Conservation (phyloP, 2,113 vertebrate species). For the Oryzias curvinotus region DNA sequence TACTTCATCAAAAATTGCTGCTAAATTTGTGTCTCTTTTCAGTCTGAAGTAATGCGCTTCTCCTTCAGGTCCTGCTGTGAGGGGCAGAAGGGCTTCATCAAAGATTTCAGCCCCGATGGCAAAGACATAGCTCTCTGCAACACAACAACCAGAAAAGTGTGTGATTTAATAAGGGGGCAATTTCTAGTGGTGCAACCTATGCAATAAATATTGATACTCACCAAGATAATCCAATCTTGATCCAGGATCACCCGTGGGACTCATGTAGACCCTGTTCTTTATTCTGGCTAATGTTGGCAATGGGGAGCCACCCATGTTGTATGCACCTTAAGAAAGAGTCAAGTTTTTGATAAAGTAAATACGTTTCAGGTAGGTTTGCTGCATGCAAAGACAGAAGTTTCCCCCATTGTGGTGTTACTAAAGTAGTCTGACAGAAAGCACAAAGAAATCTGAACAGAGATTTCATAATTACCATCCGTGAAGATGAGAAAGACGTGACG, state of each 20-base stretch:
- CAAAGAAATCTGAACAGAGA: too few species aligned
- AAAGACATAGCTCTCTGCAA: conserved; percentile 78
- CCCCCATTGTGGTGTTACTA: background rate
- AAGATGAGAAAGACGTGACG: conserved; percentile 74
- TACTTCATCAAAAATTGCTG: conserved; percentile 69
- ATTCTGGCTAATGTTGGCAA: conserved; percentile 43
- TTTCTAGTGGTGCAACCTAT: background rate
- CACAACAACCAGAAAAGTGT: background rate
- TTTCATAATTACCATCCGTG: conserved; percentile 70
- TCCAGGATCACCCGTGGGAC: rapidly evolving
- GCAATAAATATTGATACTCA: conserved; percentile 18
- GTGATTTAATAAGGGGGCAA: background rate
- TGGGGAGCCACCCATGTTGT: conserved; percentile 73
- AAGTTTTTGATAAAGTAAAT: background rate
- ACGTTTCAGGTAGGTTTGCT: background rate
- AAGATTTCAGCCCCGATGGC: conserved; percentile 55
- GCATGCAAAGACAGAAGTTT: background rate
- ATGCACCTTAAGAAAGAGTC: conserved; percentile 54
- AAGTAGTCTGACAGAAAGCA: too few species aligned
- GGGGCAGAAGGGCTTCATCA: conserved; percentile 42
- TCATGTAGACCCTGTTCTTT: conserved; percentile 53
- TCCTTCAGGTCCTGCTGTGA: conserved; percentile 38
- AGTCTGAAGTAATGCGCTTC: conserved; percentile 65
- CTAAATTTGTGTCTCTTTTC: background rate
- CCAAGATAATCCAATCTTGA: conserved; percentile 63